These are phyloP conservation scores for Botrylloides violaceus DNA, from an alignment of 23 tunicate genomes.

Conservation along the genomic window DNA sequence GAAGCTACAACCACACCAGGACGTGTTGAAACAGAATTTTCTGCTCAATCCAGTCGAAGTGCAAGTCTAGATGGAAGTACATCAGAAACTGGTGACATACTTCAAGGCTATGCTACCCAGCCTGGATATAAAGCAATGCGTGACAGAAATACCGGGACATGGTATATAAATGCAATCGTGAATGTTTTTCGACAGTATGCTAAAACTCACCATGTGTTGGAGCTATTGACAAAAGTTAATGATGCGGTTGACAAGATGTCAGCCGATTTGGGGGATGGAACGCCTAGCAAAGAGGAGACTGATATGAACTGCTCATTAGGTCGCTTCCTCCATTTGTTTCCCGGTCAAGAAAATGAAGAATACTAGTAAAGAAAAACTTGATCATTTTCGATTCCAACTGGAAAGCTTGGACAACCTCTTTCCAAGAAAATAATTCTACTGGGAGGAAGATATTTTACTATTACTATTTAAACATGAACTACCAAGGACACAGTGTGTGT, in stretches of 20 bases:
- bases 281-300: neutral
- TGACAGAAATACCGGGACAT: neutral
- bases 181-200: neutral
- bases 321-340: neutral
- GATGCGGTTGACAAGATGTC: neutral
- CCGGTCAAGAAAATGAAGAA: neutral
- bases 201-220: neutral
- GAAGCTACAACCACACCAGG: too few relatives aligned
- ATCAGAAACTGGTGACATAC: too few relatives aligned
- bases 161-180: neutral
- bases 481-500: too few relatives aligned
- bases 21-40: too few relatives aligned
- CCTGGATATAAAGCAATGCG: neutral
- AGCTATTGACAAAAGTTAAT: neutral
- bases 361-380: too few relatives aligned
- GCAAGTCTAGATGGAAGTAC: too few relatives aligned
- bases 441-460: too few relatives aligned
- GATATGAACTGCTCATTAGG: neutral
- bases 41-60: too few relatives aligned
- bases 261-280: neutral
- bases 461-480: too few relatives aligned
- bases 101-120: neutral
- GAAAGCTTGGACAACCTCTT: too few relatives aligned
- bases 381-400: too few relatives aligned
- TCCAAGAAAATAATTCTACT: too few relatives aligned